Conservation (phyloP, 2,113 vertebrate species). For the Takifugu flavidus region DNA sequence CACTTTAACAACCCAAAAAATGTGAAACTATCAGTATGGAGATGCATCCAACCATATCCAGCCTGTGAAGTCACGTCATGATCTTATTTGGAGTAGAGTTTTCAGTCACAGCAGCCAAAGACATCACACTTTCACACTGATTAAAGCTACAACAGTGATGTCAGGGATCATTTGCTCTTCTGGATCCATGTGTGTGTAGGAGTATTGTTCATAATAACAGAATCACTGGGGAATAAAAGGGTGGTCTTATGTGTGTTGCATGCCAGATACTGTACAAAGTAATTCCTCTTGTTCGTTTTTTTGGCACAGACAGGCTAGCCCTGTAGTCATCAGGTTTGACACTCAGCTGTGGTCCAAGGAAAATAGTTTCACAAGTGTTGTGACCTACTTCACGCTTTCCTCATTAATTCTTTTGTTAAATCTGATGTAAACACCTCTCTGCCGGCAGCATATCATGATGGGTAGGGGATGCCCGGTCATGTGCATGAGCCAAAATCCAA, state of each 20-base stretch:
- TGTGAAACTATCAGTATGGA: too few relatives aligned
- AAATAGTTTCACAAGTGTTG: slow-evolving; percentile 6
- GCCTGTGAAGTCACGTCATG: too few relatives aligned
- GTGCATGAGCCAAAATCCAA: slow-evolving; percentile 45
- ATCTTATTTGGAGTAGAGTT: background rate
- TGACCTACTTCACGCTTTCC: slow-evolving; percentile 1
- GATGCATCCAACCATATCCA: too few relatives aligned
- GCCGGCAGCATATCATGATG: slow-evolving; percentile 11
- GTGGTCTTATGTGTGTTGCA: slow-evolving; percentile 17
- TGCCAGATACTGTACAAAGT: slow-evolving; percentile 17
- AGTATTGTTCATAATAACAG: slow-evolving; percentile 25
- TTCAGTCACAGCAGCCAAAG: slow-evolving; percentile 16
- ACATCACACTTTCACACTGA: slow-evolving; percentile 7
- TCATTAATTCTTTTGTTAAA: slow-evolving; percentile 32
- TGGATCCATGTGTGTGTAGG: background rate
- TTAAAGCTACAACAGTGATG: slow-evolving; percentile 31
- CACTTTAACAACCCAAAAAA: too few relatives aligned
- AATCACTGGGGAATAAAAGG: slow-evolving; percentile 1
- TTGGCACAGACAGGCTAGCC: background rate
- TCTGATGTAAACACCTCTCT: slow-evolving; percentile 19
- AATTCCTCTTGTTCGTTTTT: slow-evolving; percentile 23
- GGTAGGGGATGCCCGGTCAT: slow-evolving; percentile 57
- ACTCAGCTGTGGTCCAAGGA: slow-evolving; percentile 19
- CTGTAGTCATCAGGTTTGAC: slow-evolving; percentile 13
- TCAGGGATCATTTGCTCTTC: slow-evolving; percentile 16